A percentile compares a stretch with the other conserved stretches of the same genome.
These are phyloP conservation scores for Ectemnius cavifrons DNA, from an alignment of 2,888 invertebrate species.

Conservation along the genomic window DNA sequence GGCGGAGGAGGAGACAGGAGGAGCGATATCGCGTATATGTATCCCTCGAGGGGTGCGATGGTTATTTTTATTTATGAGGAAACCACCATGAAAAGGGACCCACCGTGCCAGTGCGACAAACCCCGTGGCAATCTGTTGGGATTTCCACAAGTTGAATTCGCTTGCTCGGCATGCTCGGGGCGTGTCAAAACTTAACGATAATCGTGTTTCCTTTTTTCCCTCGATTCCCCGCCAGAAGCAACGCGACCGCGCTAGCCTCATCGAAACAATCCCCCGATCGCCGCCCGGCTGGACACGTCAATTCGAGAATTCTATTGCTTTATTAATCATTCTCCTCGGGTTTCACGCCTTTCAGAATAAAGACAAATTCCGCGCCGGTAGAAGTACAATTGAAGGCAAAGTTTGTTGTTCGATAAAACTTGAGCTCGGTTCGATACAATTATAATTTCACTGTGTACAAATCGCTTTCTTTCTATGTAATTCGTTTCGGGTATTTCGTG, in stretches of 20 bases:
- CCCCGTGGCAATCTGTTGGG: conserved; percentile 72
- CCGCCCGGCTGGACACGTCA: conserved; percentile 20
- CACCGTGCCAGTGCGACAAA: conserved; percentile 55
- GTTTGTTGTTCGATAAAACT: too few relatives aligned
- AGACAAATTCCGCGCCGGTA: too few relatives aligned
- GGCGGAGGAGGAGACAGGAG: conserved; percentile 57
- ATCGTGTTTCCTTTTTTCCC: conserved; percentile 58
- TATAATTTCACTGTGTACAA: too few relatives aligned
- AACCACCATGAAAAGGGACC: conserved; percentile 76
- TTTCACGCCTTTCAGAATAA: conserved; percentile 8
- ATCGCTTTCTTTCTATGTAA: too few relatives aligned
- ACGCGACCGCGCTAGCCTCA: background rate
- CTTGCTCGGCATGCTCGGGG: conserved; percentile 64
- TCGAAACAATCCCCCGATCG: background rate
- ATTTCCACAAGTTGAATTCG: conserved; percentile 76
- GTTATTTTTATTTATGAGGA: conserved; percentile 78
- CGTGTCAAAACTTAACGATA: conserved; percentile 66
- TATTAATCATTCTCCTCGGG: conserved; percentile 31
- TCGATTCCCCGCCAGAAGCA: background rate
- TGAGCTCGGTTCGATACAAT: too few relatives aligned
- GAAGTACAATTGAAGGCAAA: too few relatives aligned
- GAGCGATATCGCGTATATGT: conserved; percentile 72
- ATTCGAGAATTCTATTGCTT: conserved; percentile 40
- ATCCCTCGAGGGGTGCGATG: conserved; percentile 71
- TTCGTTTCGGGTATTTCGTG: too few relatives aligned